Evolutionary conservation across 2,888 invertebrate genomes (phyloP), one percentile per base, ranked within the genome.

Genomic region (Trichopoda pennipes): DNA sequence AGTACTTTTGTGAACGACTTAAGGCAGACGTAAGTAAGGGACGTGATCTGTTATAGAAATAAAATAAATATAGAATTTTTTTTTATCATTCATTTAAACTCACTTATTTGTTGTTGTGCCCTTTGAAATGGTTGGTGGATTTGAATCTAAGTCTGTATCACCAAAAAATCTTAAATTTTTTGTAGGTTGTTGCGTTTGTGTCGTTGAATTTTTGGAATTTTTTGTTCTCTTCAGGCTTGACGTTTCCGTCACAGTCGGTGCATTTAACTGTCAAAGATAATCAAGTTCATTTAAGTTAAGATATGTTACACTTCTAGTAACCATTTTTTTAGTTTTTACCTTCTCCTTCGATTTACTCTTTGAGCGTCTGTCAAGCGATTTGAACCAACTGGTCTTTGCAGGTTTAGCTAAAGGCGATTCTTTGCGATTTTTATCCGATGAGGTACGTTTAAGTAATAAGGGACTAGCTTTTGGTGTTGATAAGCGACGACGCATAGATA

Each of bases 81-180:
- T 3, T 10, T 23, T 4, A 9, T 7, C 1, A n/a, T 1, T 17
- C 32, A 23, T 8, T 14, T 28, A n/a, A 19, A 61, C 86, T 85
- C 8, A 91, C 91, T 88, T 88, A 17, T 87, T 87, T 19, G 28
- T 35, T 72, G 87, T 88, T 23, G 86, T 88, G 85, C 87, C 87
- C 90, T 86, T 92, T 88, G 86, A 91, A 84, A 92, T 87, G 83
- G 93, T 93, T 17, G 92, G 92, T 32, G 92, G 92, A 88, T 94
- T 94, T 14, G 96, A 95, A 86, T 96, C 96, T 80, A 93, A 92
- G 88, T 96, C 96, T 12, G 96, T 96, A 90, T 96, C 96, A 21
- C 96, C 96, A 90, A 96, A 96, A 92, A 96, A 96, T 64, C 96
- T 94, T 14, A 96, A 93, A 91, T 94, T 96, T 90, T 95, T 96